Percentiles rank a stretch among this genome's conserved stretches.
Evolutionary conservation across 2,113 vertebrate genomes (phyloP).

Genomic region (Euleptes europaea): DNA sequence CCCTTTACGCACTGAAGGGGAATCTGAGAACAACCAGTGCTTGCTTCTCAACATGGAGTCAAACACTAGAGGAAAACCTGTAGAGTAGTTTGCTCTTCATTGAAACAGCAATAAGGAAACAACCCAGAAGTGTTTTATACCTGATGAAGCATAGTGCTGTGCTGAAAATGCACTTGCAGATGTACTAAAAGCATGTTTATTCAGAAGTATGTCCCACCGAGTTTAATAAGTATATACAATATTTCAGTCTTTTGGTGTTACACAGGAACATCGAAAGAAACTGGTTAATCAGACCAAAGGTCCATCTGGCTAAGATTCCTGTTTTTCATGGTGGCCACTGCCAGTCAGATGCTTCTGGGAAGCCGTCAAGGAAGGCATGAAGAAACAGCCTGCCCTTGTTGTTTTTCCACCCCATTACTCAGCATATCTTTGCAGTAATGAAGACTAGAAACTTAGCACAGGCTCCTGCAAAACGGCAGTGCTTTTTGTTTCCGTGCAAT

Average conservation of each 20-base stretch:
- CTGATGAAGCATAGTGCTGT: too few species aligned
- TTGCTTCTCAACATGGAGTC: not conserved
- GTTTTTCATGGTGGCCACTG: not conserved
- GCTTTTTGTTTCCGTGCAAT: not conserved
- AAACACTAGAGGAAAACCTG: not conserved
- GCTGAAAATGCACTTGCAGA: not conserved
- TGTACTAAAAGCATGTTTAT: not conserved
- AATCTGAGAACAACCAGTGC: not conserved
- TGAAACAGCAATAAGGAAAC: not conserved
- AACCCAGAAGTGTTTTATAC: not conserved
- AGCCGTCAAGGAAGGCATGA: not conserved
- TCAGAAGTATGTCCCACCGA: not conserved
- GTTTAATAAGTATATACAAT: not conserved
- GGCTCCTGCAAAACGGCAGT: not conserved
- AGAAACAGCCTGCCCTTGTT: not conserved
- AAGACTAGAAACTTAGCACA: not conserved
- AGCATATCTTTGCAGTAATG: not conserved
- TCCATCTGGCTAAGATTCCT: not conserved
- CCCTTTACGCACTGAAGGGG: not conserved
- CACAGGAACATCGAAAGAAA: not conserved
- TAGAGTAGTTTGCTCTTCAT: not conserved
- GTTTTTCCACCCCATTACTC: not conserved
- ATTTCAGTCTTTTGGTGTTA: not conserved
- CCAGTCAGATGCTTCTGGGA: not conserved
- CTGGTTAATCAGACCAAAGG: not conserved